Percentiles rank a stretch among this genome's conserved stretches.
phyloP scores from a whole-genome alignment of 2,797 vertebrate genomes.

The Esox masquinongy region DNA sequence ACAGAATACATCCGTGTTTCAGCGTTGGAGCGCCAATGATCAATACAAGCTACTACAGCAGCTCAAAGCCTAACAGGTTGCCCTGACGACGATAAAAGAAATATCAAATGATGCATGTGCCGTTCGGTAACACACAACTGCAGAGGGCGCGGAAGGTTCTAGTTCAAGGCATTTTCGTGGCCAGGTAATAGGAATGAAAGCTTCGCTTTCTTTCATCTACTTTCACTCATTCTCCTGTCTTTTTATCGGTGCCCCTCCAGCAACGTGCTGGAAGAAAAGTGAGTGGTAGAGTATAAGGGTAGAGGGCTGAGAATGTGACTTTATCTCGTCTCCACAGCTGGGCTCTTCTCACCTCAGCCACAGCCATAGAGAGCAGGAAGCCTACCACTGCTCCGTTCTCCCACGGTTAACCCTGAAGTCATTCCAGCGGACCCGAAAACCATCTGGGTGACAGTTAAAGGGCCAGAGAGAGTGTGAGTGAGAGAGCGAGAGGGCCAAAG shows the following conservation, averaged over 20 bases:
- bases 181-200: background rate
- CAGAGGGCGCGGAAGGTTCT: background rate
- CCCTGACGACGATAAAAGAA: background rate
- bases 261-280: background rate
- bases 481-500: background rate
- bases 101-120: background rate
- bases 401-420: conserved; percentile 1
- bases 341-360: background rate
- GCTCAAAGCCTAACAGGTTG: background rate
- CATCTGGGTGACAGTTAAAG: background rate
- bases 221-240: background rate
- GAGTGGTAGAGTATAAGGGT: background rate
- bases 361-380: background rate
- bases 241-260: conserved; percentile 3
- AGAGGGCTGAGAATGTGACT: background rate
- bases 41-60: background rate
- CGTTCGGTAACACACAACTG: background rate
- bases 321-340: conserved; percentile 17
- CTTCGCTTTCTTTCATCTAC: background rate
- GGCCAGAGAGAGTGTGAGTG: background rate
- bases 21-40: background rate
- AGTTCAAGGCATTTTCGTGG: conserved; percentile 4
- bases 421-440: background rate
- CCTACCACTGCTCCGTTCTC: background rate
- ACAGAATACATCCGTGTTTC: background rate